Evolutionary conservation across 2,113 vertebrate species (phyloP), one percentile per base, ranked within the genome.

Genomic region (Trichechus manatus): DNA sequence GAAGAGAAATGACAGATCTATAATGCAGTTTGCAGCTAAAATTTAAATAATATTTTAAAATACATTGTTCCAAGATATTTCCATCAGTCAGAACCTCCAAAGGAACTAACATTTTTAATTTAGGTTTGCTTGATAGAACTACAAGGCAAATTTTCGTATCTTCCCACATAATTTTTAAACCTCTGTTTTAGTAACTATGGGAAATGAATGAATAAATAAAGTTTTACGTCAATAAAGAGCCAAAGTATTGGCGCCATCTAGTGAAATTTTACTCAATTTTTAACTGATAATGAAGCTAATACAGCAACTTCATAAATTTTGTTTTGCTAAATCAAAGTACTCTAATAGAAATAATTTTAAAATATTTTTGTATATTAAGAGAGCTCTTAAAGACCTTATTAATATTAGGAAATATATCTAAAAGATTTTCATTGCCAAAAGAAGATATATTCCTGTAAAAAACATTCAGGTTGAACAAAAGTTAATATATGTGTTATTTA

Each of bases 31-130:
- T 64, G 9, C 20, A 91, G 84, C 2, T 56, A 39, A 33, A 83
- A 96, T 85, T 87, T 94, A 84, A 96, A 63, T 66, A 70, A 68
- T n/a, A 87, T 47, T 92, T 95, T 78, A 6, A 96, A 91, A 95
- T 95, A 56, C 25, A 77, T 44, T 90, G 27, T 79, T 66, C 4
- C 4, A 81, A 84, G 33, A 61, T 93, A 95, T 79, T 79, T 96
- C 27, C 33, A 91, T 78, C 59, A 29, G 15, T 9, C 4, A 91
- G 56, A 94, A 83, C 5, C 86, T 68, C 5, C 29, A 91, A 93
- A 87, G 88, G 39, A 96, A 81, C 44, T 93, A 86, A 96, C 96
- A 50, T 70, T 96, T 94, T 8, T n/a, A 59, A 64, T 56, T 94
- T 82, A 78, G 20, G 27, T 97, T 70, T 97, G 22, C 22, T 89